A percentile compares a stretch with the other conserved stretches of the same genome.
These are phyloP conservation scores for Polyommatus icarus DNA, from an alignment of 2,888 invertebrate genomes.

Conservation along the genomic window DNA sequence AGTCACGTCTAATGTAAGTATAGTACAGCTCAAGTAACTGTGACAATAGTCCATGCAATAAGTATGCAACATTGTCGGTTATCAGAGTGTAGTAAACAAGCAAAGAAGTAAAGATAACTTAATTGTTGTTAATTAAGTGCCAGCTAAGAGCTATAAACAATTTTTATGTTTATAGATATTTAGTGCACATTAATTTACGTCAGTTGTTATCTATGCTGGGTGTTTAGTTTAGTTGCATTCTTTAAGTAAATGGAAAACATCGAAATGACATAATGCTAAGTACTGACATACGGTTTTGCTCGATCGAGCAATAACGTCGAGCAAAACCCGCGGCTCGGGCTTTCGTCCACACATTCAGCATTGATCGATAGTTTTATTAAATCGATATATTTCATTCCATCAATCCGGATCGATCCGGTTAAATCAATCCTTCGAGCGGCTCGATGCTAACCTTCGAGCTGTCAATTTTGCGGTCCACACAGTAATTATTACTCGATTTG, in stretches of 20 bases:
- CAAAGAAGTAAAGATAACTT: constrained; percentile 8
- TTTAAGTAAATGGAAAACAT: not conserved
- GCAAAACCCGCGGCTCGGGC: too few species aligned
- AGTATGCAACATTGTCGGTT: not conserved
- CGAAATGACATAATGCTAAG: too few species aligned
- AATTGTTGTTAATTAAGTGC: constrained; percentile 18
- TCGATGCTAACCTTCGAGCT: too few species aligned
- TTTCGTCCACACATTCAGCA: too few species aligned
- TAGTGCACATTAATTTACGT: not conserved
- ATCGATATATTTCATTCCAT: too few species aligned
- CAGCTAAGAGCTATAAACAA: not conserved
- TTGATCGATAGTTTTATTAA: too few species aligned
- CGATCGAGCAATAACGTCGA: too few species aligned
- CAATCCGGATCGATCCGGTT: too few species aligned
- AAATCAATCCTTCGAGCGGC: too few species aligned
- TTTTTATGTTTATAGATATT: constrained; percentile 6
- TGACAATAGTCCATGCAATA: not conserved
- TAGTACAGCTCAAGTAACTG: not conserved
- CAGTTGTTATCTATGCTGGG: not conserved
- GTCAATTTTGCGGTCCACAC: too few species aligned
- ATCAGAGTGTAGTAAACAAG: constrained; percentile 22
- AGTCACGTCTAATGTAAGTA: not conserved
- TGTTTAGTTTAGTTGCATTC: not conserved
- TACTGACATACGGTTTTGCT: too few species aligned
- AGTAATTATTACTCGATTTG: too few species aligned